A percentile compares a stretch with the other conserved stretches of the same genome.
These are phyloP conservation scores for Scaptodrosophila lebanonensis DNA, from an alignment of 1,140 invertebrate genomes.

Conservation along the genomic window DNA sequence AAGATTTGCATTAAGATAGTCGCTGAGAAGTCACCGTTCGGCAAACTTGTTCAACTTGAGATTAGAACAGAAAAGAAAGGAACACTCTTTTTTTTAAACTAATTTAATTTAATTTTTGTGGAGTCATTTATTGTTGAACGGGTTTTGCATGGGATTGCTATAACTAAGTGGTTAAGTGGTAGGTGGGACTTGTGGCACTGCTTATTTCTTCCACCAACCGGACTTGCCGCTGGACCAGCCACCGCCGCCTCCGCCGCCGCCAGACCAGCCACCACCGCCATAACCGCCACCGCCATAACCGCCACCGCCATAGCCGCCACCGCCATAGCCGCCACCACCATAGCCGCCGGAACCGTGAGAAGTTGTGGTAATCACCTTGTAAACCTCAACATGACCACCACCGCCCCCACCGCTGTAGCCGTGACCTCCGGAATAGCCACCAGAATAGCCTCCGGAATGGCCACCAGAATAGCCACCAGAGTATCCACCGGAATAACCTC, in stretches of 20 bases:
- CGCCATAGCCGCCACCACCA: conserved; percentile 13
- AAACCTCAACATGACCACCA: conserved; percentile 29
- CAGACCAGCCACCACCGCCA: conserved; percentile 11
- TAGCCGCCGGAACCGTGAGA: conserved; percentile 9
- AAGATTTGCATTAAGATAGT: no score
- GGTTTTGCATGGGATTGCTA: conserved; percentile 32
- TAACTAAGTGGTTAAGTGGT: conserved; percentile 5
- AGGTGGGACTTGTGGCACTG: neutral
- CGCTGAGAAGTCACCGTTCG: no score
- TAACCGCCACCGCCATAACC: conserved; percentile 22
- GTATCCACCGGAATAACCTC: conserved; percentile 10
- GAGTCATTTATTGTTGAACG: conserved; percentile 21
- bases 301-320: conserved; percentile 25
- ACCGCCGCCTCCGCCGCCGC: conserved; percentile 13
- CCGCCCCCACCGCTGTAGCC: conserved; percentile 16
- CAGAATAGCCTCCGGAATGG: conserved; percentile 4
- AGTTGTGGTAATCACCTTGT: conserved; percentile 37
- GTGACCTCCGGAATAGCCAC: conserved; percentile 24
- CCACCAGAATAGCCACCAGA: conserved; percentile 5
- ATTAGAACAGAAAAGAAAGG: no score
- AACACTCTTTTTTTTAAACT: no score
- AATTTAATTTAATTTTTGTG: neutral
- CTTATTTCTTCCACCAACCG: conserved; percentile 55
- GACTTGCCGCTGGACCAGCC: conserved; percentile 42
- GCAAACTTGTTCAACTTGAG: no score